Base-by-base conservation (phyloP, 2,888 invertebrate species). In the Protonemura montana region DNA sequence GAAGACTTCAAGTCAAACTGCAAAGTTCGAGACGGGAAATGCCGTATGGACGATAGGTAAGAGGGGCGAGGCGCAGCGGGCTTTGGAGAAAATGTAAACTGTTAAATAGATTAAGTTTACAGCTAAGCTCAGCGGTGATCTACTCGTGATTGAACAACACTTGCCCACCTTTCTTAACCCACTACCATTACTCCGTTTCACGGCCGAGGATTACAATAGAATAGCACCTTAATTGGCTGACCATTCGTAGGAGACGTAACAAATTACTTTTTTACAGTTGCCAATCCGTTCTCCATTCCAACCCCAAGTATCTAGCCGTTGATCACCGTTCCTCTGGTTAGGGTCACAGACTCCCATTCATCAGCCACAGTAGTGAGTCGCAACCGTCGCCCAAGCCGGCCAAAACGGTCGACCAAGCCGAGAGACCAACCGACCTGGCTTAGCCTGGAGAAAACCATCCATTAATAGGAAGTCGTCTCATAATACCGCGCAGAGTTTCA, bases 31-130 rank as follows among this genome's bases (percentile, higher is more conserved):
- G 97, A 97, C 90, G 96, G 96, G 91, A 96, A 96, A 91, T 97
- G 97, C 92, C 95, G 95, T 89, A 97, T 97, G 96, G 97, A 97
- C 89, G 96, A 96, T 93, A 95, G 96, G 97, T 97, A 91, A 93
- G 93, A 13, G 25, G 0, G 1, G 5, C 26, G 84, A n/a, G n/a
- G n/a, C n/a, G n/a, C n/a, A n/a, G n/a, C n/a, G n/a, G n/a, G n/a
- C n/a, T n/a, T 30, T 30, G 28, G 16, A 78, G 26, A 30, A 80
- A 80, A 10, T 29, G 16, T 59, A 59, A 59, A 59, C 59, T 59
- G 59, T 59, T 59, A 59, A 59, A 59, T 59, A 59, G 59, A 59
- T 59, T 59, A 59, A 59, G 59, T 59, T 59, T 59, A 59, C 59
- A 59, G 21, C 59, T 59, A 59, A 59, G 59, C 59, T 3, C 59